Evolutionary conservation across 1,140 invertebrate species (phyloP).

Genomic region (Helicoverpa zea): DNA sequence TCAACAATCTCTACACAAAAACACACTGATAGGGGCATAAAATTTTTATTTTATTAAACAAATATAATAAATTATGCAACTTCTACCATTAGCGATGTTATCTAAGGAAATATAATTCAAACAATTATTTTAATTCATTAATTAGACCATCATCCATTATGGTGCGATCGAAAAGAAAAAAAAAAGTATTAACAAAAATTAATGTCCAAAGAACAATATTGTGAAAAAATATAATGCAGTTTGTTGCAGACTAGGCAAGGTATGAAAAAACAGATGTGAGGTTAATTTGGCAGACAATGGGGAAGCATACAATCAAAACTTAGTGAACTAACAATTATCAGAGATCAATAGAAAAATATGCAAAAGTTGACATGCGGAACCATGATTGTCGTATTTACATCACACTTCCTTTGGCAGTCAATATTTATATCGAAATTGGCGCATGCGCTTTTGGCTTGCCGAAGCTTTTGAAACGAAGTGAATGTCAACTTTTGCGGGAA

Average conservation of each 20-base stretch:
- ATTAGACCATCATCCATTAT: constrained; percentile 46
- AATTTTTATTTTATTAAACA: constrained; percentile 69
- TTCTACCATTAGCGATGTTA: constrained; percentile 60
- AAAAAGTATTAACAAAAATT: constrained; percentile 39
- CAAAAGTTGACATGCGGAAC: constrained; percentile 31
- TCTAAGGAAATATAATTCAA: constrained; percentile 50
- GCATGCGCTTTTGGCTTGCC: constrained; percentile 6
- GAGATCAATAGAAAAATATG: not conserved
- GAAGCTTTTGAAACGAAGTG: not conserved
- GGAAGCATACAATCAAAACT: constrained; percentile 24
- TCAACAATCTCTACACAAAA: constrained; percentile 64
- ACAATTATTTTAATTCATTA: constrained; percentile 51
- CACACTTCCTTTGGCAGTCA: not conserved
- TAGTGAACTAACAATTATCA: constrained; percentile 7
- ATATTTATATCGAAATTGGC: constrained; percentile 3
- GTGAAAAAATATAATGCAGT: constrained; percentile 4
- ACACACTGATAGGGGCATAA: constrained; percentile 58
- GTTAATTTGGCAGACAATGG: not conserved
- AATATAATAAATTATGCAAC: constrained; percentile 73
- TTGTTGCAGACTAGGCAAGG: not conserved
- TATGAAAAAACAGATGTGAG: constrained; percentile 11
- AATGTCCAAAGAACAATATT: constrained; percentile 26
- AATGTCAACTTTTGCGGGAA: constrained; percentile 34
- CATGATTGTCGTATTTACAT: constrained; percentile 24
- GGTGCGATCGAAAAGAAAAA: constrained; percentile 36